Base-by-base conservation (phyloP, 2,888 invertebrate genomes). In the Atethmia centrago region DNA sequence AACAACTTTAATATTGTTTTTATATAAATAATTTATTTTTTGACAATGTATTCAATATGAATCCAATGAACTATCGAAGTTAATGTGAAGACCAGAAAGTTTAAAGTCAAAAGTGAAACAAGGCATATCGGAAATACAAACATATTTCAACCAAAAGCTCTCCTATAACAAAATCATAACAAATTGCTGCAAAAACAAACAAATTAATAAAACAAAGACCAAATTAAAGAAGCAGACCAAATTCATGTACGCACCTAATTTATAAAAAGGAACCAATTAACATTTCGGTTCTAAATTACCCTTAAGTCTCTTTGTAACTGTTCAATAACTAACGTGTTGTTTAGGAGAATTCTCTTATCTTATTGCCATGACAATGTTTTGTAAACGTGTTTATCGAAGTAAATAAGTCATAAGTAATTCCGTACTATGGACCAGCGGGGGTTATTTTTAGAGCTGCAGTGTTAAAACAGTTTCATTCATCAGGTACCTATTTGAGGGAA, bases 351-450 rank as follows among this genome's bases (percentile, higher is more conserved):
- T 82, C 65, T 79, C 79, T 93, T 93, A 94, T 94, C 92, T 88
- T 87, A 90, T 90, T 89, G 81, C 85, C 88, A 87, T 89, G 91
- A 90, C 91, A 90, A 90, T 93, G 89, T 94, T 94, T 94, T 93
- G 95, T 95, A 93, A 94, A 93, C 89, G 90, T 67, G 82, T 85
- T 90, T 94, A 93, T 93, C 92, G 88, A 91, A 90, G 90, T 93
- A 93, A 94, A 94, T 93, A 94, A 93, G 88, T 92, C 94, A 92
- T 93, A 91, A 93, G 93, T 94, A 93, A 95, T 91, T 92, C 92
- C 92, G 93, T 93, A 93, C 93, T 94, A 88, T 94, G 93, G 90
- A 93, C 93, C 91, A 92, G 82, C 71, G 82, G 74, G 82, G 84
- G 89, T 76, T 94, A 94, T 95, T 94, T 93, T 95, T 94, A 95